phyloP scores from a whole-genome alignment of 2,113 vertebrate species.

The Tamias sibiricus region DNA sequence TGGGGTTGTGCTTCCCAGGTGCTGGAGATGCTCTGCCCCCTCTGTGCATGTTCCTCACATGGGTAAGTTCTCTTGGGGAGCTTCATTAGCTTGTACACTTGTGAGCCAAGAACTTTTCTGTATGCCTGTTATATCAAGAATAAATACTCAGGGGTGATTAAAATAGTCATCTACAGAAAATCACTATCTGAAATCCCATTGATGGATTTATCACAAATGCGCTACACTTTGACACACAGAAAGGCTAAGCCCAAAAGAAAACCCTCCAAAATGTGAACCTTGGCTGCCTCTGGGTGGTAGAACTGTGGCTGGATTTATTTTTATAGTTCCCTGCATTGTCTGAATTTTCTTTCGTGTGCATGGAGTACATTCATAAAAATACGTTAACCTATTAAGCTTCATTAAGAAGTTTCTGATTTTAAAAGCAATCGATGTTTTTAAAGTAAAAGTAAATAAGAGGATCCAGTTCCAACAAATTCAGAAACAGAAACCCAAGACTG shows the following conservation, averaged over 20 bases:
- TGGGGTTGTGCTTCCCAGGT: no score
- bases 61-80: neutral
- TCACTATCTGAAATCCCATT: neutral
- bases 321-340: neutral
- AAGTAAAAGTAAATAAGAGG: neutral
- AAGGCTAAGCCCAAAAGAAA: constrained; percentile 35
- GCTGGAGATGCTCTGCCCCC: neutral
- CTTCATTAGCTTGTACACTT: neutral
- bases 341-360: neutral
- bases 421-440: neutral
- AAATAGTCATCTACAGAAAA: constrained; percentile 3
- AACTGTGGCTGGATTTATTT: neutral
- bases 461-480: neutral
- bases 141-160: neutral
- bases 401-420: neutral
- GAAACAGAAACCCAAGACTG: neutral
- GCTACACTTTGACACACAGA: neutral
- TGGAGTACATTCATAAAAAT: neutral
- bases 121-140: neutral
- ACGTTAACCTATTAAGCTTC: neutral
- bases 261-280: neutral
- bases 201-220: neutral
- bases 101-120: neutral
- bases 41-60: neutral
- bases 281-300: neutral